These are phyloP conservation scores for Hypocryptadius cinnamomeus DNA, from an alignment of 2,113 vertebrate genomes.

Conservation along the genomic window DNA sequence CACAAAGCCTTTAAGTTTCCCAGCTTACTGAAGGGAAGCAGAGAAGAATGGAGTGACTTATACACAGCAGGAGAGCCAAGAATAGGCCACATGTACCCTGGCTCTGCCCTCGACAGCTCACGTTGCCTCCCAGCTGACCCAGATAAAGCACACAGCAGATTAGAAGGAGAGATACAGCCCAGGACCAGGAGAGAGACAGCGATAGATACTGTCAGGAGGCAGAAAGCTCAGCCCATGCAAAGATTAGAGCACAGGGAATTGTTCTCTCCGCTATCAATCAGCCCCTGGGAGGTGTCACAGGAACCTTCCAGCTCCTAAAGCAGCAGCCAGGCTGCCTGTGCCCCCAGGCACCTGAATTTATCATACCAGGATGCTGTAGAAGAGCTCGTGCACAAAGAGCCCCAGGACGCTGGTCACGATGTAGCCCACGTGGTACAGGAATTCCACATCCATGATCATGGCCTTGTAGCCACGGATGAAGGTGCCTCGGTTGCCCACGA, in stretches of 20 bases:
- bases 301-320: neutral
- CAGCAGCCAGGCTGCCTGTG: neutral
- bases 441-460: slow-evolving; percentile 97
- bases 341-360: neutral
- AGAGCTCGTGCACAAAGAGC: slow-evolving; percentile 91
- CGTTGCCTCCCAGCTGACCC: slow-evolving; percentile 33
- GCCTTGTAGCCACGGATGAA: slow-evolving; percentile 96
- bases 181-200: neutral
- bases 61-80: neutral
- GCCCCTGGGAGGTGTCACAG: neutral
- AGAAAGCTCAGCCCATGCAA: neutral
- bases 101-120: slow-evolving; percentile 4
- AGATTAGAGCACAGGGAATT: neutral
- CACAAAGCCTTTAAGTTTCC: neutral
- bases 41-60: slow-evolving; percentile 12
- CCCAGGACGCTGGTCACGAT: slow-evolving; percentile 91
- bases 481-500: slow-evolving; percentile 95
- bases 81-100: neutral
- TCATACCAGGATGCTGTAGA: slow-evolving; percentile 94
- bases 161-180: neutral
- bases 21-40: neutral
- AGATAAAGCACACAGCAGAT: neutral
- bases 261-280: neutral
- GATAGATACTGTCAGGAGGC: neutral
- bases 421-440: slow-evolving; percentile 92